Base-by-base conservation (phyloP, 2,888 invertebrate species). In the Amphimallon solstitiale region DNA sequence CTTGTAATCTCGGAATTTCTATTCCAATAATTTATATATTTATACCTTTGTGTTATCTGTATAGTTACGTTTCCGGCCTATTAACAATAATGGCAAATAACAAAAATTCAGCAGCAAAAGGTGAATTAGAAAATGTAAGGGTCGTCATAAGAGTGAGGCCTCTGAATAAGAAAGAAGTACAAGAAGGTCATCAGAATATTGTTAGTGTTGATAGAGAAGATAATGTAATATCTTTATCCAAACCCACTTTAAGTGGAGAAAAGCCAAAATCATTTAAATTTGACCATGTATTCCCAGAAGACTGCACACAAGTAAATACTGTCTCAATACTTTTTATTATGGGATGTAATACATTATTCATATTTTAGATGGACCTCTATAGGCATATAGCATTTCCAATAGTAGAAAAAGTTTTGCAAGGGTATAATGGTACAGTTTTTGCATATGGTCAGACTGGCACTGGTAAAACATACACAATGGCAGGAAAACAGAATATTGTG, bases 391-490 rank as follows among this genome's bases (percentile, higher is more conserved):
- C 98, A 0, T 89, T 96, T 59, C 98, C 98, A 0, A 97, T 99
- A 72, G 96, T 99, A 2, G 96, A 98, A 71, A 96, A 97, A 82
- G 97, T 98, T 1, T 86, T 99, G 6, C 92, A 93, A 76, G 98
- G 98, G 0, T 99, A 97, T 84, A 99, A 99, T 85, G 98, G 98
- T 70, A 93, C 92, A 0, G 94, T 95, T 73, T 89, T 94, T 80
- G 94, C 94, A 0, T 95, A 95, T 77, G 94, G 94, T 0, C 94
- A 94, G 84, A 94, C 94, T 0, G 98, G 99, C 14, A 99, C 98
- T 0, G 99, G 99, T 6, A 99, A 99, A 85, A 99, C 99, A 0
- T 98, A 92, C 82, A 99, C 99, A 0, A 98, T 99, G 98, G 94
- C 97, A 0, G 99, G 99, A 0, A 89, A 92, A 67, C 88, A 94